Evolutionary conservation across 2,113 vertebrate species (phyloP), one percentile per base, ranked within the genome.

Genomic region (Solenodon paradoxus): DNA sequence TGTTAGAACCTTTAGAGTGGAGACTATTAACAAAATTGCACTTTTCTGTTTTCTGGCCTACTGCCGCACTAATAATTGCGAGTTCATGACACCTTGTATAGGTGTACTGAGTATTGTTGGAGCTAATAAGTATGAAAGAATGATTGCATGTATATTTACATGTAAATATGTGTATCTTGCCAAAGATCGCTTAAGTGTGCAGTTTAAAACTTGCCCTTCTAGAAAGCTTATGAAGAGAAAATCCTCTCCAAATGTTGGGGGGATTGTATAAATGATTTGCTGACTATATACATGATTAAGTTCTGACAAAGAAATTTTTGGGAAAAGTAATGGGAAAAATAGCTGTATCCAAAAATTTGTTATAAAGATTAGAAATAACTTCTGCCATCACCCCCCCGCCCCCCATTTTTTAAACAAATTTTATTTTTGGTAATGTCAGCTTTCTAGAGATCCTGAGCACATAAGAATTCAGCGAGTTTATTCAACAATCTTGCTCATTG

Each of bases 271-370:
- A 90, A 77, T 85, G 75, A 77, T 77, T 89, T 95, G 19, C 42
- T 64, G 51, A 68, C 35, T 92, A 7, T 42, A 35, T 85, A 90
- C 53, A 72, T 94, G 57, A 59, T 66, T 72, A 78, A 71, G 9
- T 89, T 95, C 92, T 94, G 49, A 89, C 28, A 82, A 55, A 80
- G 49, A 82, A 53, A 35, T 45, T 57, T 93, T 90, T 92, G 32
- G 61, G 61, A 77, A 89, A 82, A 69, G 17, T 64, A 64, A 93
- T 47, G 35, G 75, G 66, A 57, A 90, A 84, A 78, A 88, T 49
- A 82, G n/a, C 35, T 61, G 1, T 82, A 38, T 92, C 45, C 55
- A 19, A 95, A 83, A 19, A 40, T 83, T 90, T 79, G 64, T 87
- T 81, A 49, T 12, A 42, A 91, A 88, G 38, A 74, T 35, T 42